Base-by-base conservation (phyloP, 1,140 invertebrate species). In the Wasmannia auropunctata region DNA sequence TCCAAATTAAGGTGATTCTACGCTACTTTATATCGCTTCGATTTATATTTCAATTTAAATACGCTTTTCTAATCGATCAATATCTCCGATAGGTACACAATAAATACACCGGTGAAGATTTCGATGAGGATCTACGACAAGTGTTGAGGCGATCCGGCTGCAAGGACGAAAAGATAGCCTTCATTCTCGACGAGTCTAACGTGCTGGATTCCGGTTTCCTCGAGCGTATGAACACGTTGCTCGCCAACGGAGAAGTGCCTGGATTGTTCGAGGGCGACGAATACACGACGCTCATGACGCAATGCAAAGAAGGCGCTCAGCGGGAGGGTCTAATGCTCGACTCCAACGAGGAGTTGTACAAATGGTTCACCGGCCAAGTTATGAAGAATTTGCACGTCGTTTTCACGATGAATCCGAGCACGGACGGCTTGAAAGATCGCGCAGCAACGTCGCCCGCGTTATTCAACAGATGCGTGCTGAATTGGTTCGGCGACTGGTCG, bases 401-500 rank as follows among this genome's bases (percentile, higher is more conserved):
- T 11, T 99, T 99, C 94, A 99, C 99, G 0, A 99, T 99, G 99
- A 99, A 99, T 96, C 99, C 99, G 11, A 99, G 98, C 4, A 98
- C 98, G 0, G 99, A 99, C 94, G 99, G 99, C 0, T 96, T 99
- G 5, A 99, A 99, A 94, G 99, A 99, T 95, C 96, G 99, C 84
- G 99, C 99, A 3, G 98, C 99, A 3, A 99, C 99, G 0, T 99
- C 99, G 3, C 99, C 99, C 74, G 99, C 99, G 31, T 96, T 99
- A 25, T 99, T 99, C 96, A 99, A 99, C 96, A 97, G 99, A 94
- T 99, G 99, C 95, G 99, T 99, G 1, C 96, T 99, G 54, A 99
- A 99, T 95, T 99, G 99, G 99, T 99, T 99, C 94, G 99, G 99
- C 1, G 99, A 99, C 95, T 99, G 99, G 99, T 99, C 99, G 14